Percentiles rank a stretch among this genome's conserved stretches.
Conservation (phyloP, 2,888 invertebrate genomes). For the Xylocampa areola region DNA sequence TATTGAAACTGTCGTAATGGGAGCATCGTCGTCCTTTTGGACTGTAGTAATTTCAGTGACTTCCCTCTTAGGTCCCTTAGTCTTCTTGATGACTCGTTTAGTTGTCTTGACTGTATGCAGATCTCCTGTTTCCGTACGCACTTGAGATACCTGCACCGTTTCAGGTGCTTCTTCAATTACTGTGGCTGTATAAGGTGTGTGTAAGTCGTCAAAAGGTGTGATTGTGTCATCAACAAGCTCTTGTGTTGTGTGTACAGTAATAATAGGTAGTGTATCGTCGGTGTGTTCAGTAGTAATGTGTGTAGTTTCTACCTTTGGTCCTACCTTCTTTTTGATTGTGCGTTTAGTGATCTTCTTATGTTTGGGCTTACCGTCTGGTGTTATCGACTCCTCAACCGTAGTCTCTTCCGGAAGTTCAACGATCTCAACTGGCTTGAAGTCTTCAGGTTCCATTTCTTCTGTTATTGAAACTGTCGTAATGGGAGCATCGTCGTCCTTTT, state of each 20-base stretch:
- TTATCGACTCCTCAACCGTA: slow-evolving; percentile 11
- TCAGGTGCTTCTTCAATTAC: slow-evolving; percentile 13
- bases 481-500: slow-evolving; percentile 48
- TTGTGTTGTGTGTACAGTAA: slow-evolving; percentile 14
- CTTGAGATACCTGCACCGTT: slow-evolving; percentile 15
- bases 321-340: slow-evolving; percentile 66
- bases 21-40: slow-evolving; percentile 15
- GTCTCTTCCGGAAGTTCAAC: slow-evolving; percentile 23
- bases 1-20: slow-evolving; percentile 8
- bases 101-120: slow-evolving; percentile 18
- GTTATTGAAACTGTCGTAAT: slow-evolving; percentile 44
- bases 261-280: slow-evolving; percentile 43
- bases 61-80: slow-evolving; percentile 10
- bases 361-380: slow-evolving; percentile 56
- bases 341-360: slow-evolving; percentile 65
- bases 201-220: slow-evolving; percentile 9
- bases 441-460: slow-evolving; percentile 28
- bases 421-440: slow-evolving; percentile 12
- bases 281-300: slow-evolving; percentile 69
- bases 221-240: slow-evolving; percentile 7
- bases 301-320: slow-evolving; percentile 70
- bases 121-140: slow-evolving; percentile 12
- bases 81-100: slow-evolving; percentile 61
- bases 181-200: slow-evolving; percentile 22
- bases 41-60: slow-evolving; percentile 17